phyloP scores from a whole-genome alignment of 2,888 invertebrate genomes.

The Opisthograptis luteolata region DNA sequence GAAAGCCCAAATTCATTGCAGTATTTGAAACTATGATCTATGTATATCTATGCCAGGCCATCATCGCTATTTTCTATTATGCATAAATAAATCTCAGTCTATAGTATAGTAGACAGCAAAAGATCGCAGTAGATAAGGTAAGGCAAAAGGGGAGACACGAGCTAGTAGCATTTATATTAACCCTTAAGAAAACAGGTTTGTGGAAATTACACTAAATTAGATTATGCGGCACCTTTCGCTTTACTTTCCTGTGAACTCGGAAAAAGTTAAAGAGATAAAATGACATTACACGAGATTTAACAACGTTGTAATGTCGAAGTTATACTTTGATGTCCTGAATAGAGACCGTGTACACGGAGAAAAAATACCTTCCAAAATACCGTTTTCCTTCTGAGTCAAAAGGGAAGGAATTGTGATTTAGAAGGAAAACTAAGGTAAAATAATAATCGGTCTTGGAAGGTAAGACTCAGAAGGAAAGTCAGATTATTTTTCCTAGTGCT shows the following conservation, averaged over 20 bases:
- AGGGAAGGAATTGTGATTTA: too few relatives aligned
- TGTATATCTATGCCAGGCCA: too few relatives aligned
- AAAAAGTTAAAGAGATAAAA: conserved; percentile 11
- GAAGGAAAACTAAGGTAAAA: too few relatives aligned
- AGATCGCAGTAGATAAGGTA: conserved; percentile 31
- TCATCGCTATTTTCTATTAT: too few relatives aligned
- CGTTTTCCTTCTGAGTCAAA: too few relatives aligned
- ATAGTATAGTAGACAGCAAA: conserved; percentile 9
- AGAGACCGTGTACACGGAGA: too few relatives aligned
- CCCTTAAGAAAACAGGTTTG: conserved; percentile 67
- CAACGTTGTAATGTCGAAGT: neutral
- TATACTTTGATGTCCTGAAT: neutral
- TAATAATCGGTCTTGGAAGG: too few relatives aligned
- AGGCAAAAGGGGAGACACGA: conserved; percentile 44
- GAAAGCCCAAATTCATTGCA: too few relatives aligned
- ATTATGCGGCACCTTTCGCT: conserved; percentile 49
- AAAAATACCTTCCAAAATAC: too few relatives aligned
- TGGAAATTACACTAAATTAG: conserved; percentile 62
- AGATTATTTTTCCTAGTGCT: too few relatives aligned
- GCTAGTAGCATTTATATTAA: conserved; percentile 78
- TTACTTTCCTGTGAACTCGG: conserved; percentile 5
- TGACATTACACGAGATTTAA: neutral
- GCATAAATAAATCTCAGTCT: conserved; percentile 33
- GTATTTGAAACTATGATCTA: too few relatives aligned
- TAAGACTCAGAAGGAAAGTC: too few relatives aligned